Percentiles rank a stretch among this genome's conserved stretches.
These are phyloP conservation scores for Aleiodes leptofemur DNA, from an alignment of 2,888 invertebrate genomes.

Conservation along the genomic window DNA sequence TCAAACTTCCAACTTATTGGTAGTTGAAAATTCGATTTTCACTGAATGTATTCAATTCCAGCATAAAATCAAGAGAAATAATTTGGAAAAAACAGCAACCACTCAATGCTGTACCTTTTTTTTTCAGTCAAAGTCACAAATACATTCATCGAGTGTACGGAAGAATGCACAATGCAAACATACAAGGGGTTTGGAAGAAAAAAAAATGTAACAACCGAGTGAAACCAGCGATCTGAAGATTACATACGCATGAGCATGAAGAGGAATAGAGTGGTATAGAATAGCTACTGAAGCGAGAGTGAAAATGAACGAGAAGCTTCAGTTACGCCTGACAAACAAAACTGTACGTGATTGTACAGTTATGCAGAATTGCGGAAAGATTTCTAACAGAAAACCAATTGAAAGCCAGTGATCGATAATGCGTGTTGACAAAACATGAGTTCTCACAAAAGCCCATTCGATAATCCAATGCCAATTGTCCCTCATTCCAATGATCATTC, in stretches of 20 bases:
- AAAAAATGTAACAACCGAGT: constrained; percentile 27
- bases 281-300: constrained; percentile 31
- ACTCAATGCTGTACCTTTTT: not conserved
- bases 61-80: not conserved
- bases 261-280: constrained; percentile 23
- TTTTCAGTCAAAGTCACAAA: constrained; percentile 7
- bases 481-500: constrained; percentile 17
- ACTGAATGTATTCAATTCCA: too few relatives aligned
- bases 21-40: too few relatives aligned
- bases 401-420: constrained; percentile 29
- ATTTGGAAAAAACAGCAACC: too few relatives aligned
- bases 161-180: constrained; percentile 25
- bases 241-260: constrained; percentile 34
- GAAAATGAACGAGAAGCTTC: constrained; percentile 41
- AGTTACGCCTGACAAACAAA: constrained; percentile 26
- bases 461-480: not conserved
- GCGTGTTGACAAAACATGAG: constrained; percentile 41
- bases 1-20: too few relatives aligned
- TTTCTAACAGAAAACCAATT: not conserved
- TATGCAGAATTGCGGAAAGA: constrained; percentile 16
- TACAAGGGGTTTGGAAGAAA: not conserved
- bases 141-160: not conserved
- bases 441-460: constrained; percentile 5
- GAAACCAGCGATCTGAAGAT: constrained; percentile 27
- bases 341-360: constrained; percentile 25